Evolutionary conservation across 2,797 vertebrate genomes (phyloP), one percentile per base, ranked within the genome.

Genomic region (Pseudocheirus occidentalis): DNA sequence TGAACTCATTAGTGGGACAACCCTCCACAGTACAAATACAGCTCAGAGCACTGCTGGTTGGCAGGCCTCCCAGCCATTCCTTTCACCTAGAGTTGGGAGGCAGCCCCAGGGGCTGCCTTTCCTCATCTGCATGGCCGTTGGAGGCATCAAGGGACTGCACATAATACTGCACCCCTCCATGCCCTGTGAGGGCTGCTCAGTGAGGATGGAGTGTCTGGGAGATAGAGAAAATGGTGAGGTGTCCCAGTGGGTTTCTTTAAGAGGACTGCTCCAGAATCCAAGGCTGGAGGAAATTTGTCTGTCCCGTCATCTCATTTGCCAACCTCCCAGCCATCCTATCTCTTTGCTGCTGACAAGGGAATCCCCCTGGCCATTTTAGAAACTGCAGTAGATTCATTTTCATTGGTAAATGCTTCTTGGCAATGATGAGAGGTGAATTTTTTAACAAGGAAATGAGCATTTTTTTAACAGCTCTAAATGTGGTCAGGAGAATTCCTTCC

Each of bases 331-430:
- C 40, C 95, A 3, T 96, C 93, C 97, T 96, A 1, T 50, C 95
- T 96, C 93, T 90, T 96, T 92, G 95, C 91, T 4, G 0, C 53
- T 90, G 6, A 24, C 90, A 95, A 92, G 96, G 55, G 95, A 16
- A 62, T 96, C 96, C 21, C 95, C 57, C 92, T 56, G 94, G 95
- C 95, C 96, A 57, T 92, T 95, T 94, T 6, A 27, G 40, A 81
- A 94, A 95, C 94, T 94, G 93, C 55, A 95, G 94, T 73, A 66
- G 59, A 92, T 95, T 97, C 3, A 96, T 90, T 2, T 93, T 95
- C 34, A 94, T 96, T n/a, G 31, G 91, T 93, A 94, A 97, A 95
- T 96, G 97, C 97, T 96, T 55, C 11, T 95, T 50, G 93, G 66
- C 94, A 90, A 92, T 52, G 94, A 90, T 96, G 50, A n/a, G 46